These are phyloP conservation scores for Psilopogon haemacephalus DNA, from an alignment of 2,113 vertebrate species.

Conservation along the genomic window DNA sequence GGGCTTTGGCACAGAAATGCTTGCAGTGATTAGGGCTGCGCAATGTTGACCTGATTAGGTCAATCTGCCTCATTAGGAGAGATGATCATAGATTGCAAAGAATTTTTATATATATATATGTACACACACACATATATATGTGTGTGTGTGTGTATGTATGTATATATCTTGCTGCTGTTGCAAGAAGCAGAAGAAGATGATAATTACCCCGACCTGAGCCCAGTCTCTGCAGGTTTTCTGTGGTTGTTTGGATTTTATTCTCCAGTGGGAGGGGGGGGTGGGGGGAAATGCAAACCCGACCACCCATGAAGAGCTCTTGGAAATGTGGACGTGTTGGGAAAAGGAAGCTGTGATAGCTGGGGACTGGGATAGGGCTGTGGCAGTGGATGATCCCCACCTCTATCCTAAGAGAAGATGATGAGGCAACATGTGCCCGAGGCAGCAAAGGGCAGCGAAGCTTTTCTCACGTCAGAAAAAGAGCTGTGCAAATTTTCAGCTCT, in stretches of 20 bases:
- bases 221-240: slow-evolving; percentile 21
- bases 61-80: slow-evolving; percentile 26
- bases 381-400: background rate
- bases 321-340: background rate
- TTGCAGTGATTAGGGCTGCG: background rate
- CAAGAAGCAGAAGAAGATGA: background rate
- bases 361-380: background rate
- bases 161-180: background rate
- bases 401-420: background rate
- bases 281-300: background rate
- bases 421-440: background rate
- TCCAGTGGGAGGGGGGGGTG: background rate
- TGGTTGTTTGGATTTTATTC: slow-evolving; percentile 18
- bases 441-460: background rate
- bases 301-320: slow-evolving; percentile 65
- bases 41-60: background rate
- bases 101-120: background rate
- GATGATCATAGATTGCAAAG: background rate
- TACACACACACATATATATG: too few relatives aligned
- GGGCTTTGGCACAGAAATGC: slow-evolving; percentile 13
- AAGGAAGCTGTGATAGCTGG: background rate
- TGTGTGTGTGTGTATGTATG: background rate
- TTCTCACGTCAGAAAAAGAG: background rate
- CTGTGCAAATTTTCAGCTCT: background rate
- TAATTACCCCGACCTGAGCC: slow-evolving; percentile 16